Conservation (phyloP, 2,113 vertebrate genomes). For the Collichthys lucidus region DNA sequence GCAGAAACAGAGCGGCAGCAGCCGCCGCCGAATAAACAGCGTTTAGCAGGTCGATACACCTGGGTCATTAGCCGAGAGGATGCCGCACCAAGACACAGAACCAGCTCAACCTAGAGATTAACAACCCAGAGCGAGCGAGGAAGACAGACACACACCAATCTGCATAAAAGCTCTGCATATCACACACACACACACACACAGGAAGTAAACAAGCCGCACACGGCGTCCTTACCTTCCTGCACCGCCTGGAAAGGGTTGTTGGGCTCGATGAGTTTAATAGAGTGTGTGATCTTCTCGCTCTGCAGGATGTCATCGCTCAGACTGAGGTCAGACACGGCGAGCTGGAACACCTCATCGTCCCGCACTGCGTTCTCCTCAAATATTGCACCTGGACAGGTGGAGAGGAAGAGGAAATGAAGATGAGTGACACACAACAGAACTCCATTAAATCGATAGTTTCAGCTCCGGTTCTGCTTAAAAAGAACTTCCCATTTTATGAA, state of each 20-base stretch:
- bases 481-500: too few species aligned
- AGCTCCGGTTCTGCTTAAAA: too few species aligned
- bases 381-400: constrained; percentile 89
- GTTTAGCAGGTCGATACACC: constrained; percentile 40
- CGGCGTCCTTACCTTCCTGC: constrained; percentile 92
- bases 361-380: constrained; percentile 96
- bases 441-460: too few species aligned
- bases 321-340: constrained; percentile 96
- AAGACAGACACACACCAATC: neutral
- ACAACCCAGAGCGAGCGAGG: neutral
- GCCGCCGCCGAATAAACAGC: constrained; percentile 15
- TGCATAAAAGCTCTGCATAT: too few species aligned
- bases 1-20: neutral
- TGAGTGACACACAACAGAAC: neutral
- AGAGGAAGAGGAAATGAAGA: neutral
- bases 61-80: constrained; percentile 45
- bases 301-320: constrained; percentile 97
- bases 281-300: constrained; percentile 99
- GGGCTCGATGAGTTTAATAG: constrained; percentile 96
- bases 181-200: constrained; percentile 1
- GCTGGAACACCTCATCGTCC: constrained; percentile 97
- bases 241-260: constrained; percentile 99
- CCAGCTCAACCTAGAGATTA: constrained; percentile 21
- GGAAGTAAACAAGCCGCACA: neutral
- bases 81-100: constrained; percentile 11